Percentiles rank a stretch among this genome's conserved stretches.
These are phyloP conservation scores for Gadopsis bispinosus DNA, from an alignment of 2,797 vertebrate species.

Conservation along the genomic window DNA sequence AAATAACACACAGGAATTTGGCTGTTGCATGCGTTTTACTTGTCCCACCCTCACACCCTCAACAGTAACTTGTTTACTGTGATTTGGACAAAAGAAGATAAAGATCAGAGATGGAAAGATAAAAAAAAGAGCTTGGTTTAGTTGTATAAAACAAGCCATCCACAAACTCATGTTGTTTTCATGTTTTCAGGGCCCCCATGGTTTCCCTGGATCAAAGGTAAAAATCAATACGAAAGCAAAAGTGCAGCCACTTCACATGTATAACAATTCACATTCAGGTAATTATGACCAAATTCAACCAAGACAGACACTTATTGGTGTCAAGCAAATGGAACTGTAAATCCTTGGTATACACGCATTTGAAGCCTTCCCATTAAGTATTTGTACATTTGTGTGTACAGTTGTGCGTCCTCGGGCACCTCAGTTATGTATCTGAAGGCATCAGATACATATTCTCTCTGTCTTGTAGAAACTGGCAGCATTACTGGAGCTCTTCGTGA, in stretches of 20 bases:
- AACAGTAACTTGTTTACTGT: neutral
- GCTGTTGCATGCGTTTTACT: neutral
- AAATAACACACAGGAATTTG: neutral
- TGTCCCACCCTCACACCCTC: neutral
- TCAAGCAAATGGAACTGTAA: neutral
- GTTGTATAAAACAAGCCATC: neutral
- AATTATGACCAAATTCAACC: neutral
- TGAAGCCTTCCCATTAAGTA: neutral
- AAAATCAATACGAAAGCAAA: slow-evolving; percentile 45
- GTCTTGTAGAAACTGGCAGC: neutral
- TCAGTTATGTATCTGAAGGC: no score
- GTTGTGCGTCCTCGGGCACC: neutral
- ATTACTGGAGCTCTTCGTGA: neutral
- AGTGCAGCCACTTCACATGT: slow-evolving; percentile 45
- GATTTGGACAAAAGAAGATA: neutral
- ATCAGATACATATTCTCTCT: neutral
- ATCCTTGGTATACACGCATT: neutral
- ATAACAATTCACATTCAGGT: slow-evolving; percentile 36
- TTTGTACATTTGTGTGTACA: neutral
- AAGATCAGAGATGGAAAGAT: neutral
- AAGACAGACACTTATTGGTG: neutral
- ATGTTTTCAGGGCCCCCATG: slow-evolving; percentile 93
- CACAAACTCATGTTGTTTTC: neutral
- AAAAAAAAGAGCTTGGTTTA: neutral
- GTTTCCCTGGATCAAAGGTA: slow-evolving; percentile 97